Base-by-base conservation (phyloP, 2,888 invertebrate genomes). In the Scrobipalpa atriplicella region DNA sequence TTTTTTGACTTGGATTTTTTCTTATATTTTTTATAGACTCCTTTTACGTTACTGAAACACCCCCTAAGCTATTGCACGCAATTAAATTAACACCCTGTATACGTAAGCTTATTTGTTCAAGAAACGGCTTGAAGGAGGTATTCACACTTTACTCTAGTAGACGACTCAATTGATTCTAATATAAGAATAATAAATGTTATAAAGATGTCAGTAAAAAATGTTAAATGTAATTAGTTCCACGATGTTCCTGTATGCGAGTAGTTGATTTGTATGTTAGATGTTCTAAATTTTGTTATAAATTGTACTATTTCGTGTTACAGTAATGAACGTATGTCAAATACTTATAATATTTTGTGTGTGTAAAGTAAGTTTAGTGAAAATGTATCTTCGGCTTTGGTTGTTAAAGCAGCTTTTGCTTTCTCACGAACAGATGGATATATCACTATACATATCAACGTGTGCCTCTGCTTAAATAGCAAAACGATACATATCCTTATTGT, bases 401-500 rank as follows among this genome's bases (percentile, higher is more conserved):
- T 88, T 85, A 76, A 88, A 87, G 87, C 85, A 80, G 68, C 68
- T 64, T 58, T 82, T 80, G 89, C 89, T 89, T 87, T 83, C 82
- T 82, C 80, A 78, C 78, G 80, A 73, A 77, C 78, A 75, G 78
- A 78, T 80, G 75, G 77, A 77, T 61, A 71, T 76, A 83, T 83
- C 87, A 88, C 85, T 82, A 86, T 85, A 91, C 92, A 92, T 92
- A 92, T 92, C 92, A 90, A 89, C 79, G 89, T 92, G 92, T 92
- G 92, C 92, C 92, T 92, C 89, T 86, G 91, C 92, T 90, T 91
- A 70, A 80, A 89, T 89, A 90, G 90, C 86, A 86, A 88, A n/a
- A 81, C 80, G 79, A 84, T 84, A 90, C 89, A 91, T 92, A 90
- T 91, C 90, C 85, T 86, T 82, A 86, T 83, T 78, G 82, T 90